Percentiles rank a stretch among this genome's conserved stretches.
Conservation (phyloP, 2,888 invertebrate species). For the Phlogophora meticulosa region DNA sequence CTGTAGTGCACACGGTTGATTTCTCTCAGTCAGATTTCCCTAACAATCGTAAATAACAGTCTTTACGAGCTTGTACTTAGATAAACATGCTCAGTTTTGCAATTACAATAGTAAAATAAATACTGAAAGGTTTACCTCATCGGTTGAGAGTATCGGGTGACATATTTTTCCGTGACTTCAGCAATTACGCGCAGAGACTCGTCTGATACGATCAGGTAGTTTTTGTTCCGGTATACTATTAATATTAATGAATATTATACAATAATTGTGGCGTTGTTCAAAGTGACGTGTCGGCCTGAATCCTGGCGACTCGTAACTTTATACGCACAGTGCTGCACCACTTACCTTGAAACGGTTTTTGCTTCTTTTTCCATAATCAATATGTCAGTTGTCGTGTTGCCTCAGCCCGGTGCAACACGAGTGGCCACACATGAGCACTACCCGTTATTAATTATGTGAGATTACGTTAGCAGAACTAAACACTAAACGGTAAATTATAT, state of each 20-base stretch:
- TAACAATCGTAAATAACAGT: slow-evolving; percentile 53
- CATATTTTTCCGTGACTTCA: slow-evolving; percentile 65
- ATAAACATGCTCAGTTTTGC: slow-evolving; percentile 61
- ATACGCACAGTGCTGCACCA: slow-evolving; percentile 68
- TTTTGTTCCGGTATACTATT: slow-evolving; percentile 41
- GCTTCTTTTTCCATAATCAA: slow-evolving; percentile 74
- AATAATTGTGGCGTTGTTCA: slow-evolving; percentile 18
- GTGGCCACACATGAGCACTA: slow-evolving; percentile 57
- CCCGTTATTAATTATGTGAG: slow-evolving; percentile 48
- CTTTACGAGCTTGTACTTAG: slow-evolving; percentile 60
- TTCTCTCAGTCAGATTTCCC: slow-evolving; percentile 50
- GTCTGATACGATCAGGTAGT: slow-evolving; percentile 48
- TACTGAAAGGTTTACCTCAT: slow-evolving; percentile 61
- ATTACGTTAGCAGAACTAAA: slow-evolving; percentile 32
- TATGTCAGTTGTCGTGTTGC: slow-evolving; percentile 68
- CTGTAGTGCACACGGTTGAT: slow-evolving; percentile 30
- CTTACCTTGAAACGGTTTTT: slow-evolving; percentile 80
- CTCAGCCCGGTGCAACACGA: slow-evolving; percentile 51
- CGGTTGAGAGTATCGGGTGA: slow-evolving; percentile 51
- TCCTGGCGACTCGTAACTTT: slow-evolving; percentile 59
- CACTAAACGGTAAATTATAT: slow-evolving; percentile 28
- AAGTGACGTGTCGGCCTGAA: slow-evolving; percentile 30
- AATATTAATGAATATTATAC: slow-evolving; percentile 29
- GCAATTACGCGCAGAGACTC: slow-evolving; percentile 49
- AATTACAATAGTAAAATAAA: slow-evolving; percentile 62